Base-by-base conservation (phyloP, 2,113 vertebrate genomes). In the Otis tarda region DNA sequence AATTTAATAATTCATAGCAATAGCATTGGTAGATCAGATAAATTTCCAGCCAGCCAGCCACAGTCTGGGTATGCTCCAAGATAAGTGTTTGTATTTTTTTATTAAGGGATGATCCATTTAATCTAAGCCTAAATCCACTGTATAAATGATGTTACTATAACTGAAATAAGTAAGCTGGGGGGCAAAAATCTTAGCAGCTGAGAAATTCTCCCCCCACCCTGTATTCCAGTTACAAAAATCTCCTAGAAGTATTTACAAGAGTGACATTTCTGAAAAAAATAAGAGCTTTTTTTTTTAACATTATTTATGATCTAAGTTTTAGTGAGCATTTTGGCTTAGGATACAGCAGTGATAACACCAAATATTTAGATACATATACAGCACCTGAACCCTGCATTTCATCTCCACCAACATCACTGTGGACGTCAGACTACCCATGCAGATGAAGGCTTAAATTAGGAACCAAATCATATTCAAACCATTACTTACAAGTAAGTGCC, bases 161-260 rank as follows among this genome's bases (percentile, higher is more conserved):
- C 83, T 96, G 94, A 97, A 95, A 76, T 91, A 96, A 95, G 60
- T 81, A 93, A 95, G 53, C 65, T 75, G 31, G 65, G 33, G 33
- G 50, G 73, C 53, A 75, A 53, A 70, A 96, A 92, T 96, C 74
- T 96, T 97, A 97, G 96, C 93, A 97, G 97, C 94, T 95, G 93
- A 98, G 94, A 96, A 97, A 94, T 69, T 94, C 89, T 94, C 87
- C 83, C 86, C 77, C 85, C 83, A 7, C 84, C 70, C 90, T 57
- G 35, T 81, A 83, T 95, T 97, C 96, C 97, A 98, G 97, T 97
- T 96, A 96, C 82, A 95, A 96, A 94, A 95, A 71, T 70, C 77
- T 81, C 61, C 70, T 85, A 88, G 12, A 95, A 91, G 70, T 98
- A 97, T 97, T 97, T 97, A 97, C 95, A 98, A 83, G 81, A 91